Percentiles rank a stretch among this genome's conserved stretches.
These are phyloP conservation scores for Tragelaphus strepsiceros DNA, from an alignment of 2,113 vertebrate species.

Conservation along the genomic window DNA sequence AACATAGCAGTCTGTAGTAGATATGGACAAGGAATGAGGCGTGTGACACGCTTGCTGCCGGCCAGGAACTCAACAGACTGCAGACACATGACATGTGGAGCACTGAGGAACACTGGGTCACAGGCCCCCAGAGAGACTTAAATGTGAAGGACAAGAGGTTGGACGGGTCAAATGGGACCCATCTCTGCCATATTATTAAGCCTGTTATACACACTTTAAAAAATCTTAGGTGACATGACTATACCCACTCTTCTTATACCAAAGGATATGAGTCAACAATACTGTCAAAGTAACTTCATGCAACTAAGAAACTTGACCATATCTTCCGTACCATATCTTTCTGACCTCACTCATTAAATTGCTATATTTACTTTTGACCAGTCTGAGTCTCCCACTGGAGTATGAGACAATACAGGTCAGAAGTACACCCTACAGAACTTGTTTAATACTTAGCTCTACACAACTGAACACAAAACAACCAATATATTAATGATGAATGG, in stretches of 20 bases:
- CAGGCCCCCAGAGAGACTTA: neutral
- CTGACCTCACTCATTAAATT: neutral
- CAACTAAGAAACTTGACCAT: neutral
- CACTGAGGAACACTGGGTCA: neutral
- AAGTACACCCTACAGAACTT: neutral
- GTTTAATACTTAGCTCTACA: neutral
- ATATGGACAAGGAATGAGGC: neutral
- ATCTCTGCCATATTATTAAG: neutral
- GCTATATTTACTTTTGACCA: neutral
- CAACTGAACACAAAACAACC: neutral
- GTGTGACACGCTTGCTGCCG: neutral
- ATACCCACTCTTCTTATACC: neutral
- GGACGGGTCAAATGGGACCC: neutral
- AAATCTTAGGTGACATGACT: neutral
- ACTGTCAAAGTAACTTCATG: neutral
- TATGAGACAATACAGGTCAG: neutral
- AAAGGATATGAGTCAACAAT: neutral
- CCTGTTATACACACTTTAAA: neutral
- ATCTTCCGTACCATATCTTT: neutral
- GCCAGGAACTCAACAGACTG: too few relatives aligned
- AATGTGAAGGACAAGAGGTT: neutral
- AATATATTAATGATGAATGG: neutral
- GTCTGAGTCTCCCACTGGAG: neutral
- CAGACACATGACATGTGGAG: fast-evolving
- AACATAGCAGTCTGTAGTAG: neutral